Conservation (phyloP, 2,797 vertebrate species). For the Enteromius unitaeniatus region DNA sequence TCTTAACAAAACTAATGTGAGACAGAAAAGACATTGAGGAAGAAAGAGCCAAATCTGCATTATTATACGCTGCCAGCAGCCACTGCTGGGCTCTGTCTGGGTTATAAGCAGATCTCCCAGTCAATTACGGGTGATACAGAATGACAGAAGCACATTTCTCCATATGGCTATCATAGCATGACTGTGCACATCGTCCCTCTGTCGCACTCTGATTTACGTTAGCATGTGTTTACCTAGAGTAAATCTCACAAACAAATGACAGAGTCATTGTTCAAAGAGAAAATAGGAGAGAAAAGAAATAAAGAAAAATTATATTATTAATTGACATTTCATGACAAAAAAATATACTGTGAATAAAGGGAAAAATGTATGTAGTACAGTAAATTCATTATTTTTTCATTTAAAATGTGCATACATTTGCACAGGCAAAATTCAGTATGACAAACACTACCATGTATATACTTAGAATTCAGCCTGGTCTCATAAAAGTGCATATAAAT, state of each 20-base stretch:
- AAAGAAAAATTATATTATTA: too few species aligned
- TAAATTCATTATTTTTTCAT: not conserved
- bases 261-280: not conserved
- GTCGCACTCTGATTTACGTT: not conserved
- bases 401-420: not conserved
- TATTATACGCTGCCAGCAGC: slow-evolving; percentile 33
- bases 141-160: slow-evolving; percentile 50
- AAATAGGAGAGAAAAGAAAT: too few species aligned
- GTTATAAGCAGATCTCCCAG: slow-evolving; percentile 37
- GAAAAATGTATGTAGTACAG: not conserved
- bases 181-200: slow-evolving; percentile 8
- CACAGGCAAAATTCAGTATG: not conserved
- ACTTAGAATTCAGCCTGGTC: not conserved
- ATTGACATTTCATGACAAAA: not conserved
- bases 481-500: too few species aligned
- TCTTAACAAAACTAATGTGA: slow-evolving; percentile 39
- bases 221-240: not conserved
- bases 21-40: slow-evolving; percentile 29
- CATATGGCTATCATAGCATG: slow-evolving; percentile 32
- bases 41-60: slow-evolving; percentile 25
- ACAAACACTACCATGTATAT: not conserved
- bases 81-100: slow-evolving; percentile 43
- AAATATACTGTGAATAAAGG: not conserved
- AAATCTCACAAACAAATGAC: not conserved
- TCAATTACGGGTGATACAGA: slow-evolving; percentile 48